Evolutionary conservation across 2,797 vertebrate genomes (phyloP).

Genomic region (Apogon hyalosoma): DNA sequence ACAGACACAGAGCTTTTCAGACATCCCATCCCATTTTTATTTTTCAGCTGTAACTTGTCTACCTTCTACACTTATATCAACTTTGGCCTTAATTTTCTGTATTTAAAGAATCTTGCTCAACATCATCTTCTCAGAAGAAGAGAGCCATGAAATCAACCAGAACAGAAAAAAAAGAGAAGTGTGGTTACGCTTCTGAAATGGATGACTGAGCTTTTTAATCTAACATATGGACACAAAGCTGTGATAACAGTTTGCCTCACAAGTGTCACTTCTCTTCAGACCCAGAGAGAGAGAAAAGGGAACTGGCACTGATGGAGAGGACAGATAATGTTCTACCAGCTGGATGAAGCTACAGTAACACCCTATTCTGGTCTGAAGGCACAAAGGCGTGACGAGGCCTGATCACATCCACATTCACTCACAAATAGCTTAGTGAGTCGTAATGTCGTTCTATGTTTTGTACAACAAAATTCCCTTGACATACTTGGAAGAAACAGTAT

Average conservation of each 20-base stretch:
- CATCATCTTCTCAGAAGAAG: slow-evolving; percentile 9
- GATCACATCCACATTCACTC: slow-evolving; percentile 33
- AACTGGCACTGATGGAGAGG: slow-evolving; percentile 75
- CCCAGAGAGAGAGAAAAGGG: slow-evolving; percentile 73
- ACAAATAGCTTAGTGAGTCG: slow-evolving; percentile 2
- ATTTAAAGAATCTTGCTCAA: slow-evolving; percentile 2
- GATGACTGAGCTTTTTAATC: slow-evolving; percentile 69
- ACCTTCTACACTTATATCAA: neutral
- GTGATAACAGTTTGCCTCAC: slow-evolving; percentile 59
- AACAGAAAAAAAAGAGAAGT: slow-evolving; percentile 50
- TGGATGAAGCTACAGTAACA: slow-evolving; percentile 68
- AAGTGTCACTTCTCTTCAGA: slow-evolving; percentile 73
- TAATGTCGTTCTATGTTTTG: slow-evolving; percentile 1
- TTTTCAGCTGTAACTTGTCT: neutral
- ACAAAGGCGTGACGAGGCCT: slow-evolving; percentile 64
- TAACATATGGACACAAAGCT: slow-evolving; percentile 49
- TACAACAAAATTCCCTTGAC: slow-evolving; percentile 19
- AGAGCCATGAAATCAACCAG: slow-evolving; percentile 6
- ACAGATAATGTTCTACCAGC: slow-evolving; percentile 72
- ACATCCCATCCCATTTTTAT: neutral
- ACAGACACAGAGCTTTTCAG: slow-evolving; percentile 9
- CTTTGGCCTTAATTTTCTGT: slow-evolving; percentile 1
- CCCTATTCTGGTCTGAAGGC: slow-evolving; percentile 64
- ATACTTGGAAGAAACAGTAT: slow-evolving; percentile 6
- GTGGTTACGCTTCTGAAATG: slow-evolving; percentile 43